Evolutionary conservation across 2,888 invertebrate species (phyloP).

Genomic region (Tenthredo livida): DNA sequence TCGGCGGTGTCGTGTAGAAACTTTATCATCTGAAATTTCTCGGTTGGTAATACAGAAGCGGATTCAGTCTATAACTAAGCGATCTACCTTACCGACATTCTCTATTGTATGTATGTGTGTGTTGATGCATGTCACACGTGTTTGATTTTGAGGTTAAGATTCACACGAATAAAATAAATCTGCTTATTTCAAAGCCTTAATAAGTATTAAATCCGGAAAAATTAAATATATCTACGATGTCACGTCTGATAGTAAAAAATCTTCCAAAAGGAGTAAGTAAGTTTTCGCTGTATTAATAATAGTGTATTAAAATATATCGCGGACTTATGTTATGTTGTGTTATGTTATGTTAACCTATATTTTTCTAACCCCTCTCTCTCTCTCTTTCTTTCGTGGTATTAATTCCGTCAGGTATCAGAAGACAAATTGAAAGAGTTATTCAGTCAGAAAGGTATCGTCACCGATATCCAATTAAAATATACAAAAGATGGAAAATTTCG

Average conservation of each 20-base stretch:
- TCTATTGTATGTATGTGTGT: background rate
- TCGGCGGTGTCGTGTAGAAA: background rate
- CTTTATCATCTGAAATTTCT: background rate
- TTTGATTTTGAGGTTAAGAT: background rate
- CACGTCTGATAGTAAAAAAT: slow-evolving; percentile 94
- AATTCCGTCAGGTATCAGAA: slow-evolving; percentile 85
- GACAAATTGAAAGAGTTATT: slow-evolving; percentile 89
- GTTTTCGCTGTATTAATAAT: slow-evolving; percentile 43
- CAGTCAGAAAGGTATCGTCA: slow-evolving; percentile 90
- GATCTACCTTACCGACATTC: background rate
- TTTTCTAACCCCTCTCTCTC: background rate
- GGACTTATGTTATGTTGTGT: slow-evolving; percentile 21
- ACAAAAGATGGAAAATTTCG: slow-evolving; percentile 95
- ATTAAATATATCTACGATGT: slow-evolving; percentile 81
- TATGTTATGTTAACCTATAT: background rate
- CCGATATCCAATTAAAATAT: slow-evolving; percentile 96
- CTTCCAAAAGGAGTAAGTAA: slow-evolving; percentile 90
- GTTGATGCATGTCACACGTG: slow-evolving; percentile 3
- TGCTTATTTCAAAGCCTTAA: background rate
- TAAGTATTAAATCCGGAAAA: background rate
- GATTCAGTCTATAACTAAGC: background rate
- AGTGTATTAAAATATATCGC: slow-evolving; percentile 35
- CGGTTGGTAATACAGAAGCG: background rate
- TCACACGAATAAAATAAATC: background rate
- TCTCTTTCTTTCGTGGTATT: slow-evolving; percentile 43